Percentiles rank a stretch among this genome's conserved stretches.
These are phyloP conservation scores for Aptenodytes forsteri DNA, from an alignment of 2,113 vertebrate genomes.

Conservation along the genomic window DNA sequence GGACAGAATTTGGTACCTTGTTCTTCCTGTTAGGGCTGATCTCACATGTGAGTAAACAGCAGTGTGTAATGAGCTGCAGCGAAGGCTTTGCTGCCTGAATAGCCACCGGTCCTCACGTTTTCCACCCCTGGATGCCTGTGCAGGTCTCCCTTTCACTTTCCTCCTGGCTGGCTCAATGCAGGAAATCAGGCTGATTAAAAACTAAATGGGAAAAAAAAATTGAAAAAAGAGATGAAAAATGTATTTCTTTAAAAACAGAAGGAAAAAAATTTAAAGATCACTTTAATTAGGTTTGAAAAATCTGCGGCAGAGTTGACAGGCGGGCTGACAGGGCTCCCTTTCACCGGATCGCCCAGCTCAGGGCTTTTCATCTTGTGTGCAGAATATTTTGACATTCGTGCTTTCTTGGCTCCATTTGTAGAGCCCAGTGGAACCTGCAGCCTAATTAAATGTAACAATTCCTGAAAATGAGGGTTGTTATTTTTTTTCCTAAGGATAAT, in stretches of 20 bases:
- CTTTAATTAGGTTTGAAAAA: slow-evolving; percentile 71
- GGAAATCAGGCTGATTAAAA: slow-evolving; percentile 42
- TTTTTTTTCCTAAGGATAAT: slow-evolving; percentile 63
- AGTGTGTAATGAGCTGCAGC: not conserved
- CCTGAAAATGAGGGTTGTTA: slow-evolving; percentile 66
- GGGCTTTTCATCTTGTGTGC: slow-evolving; percentile 30
- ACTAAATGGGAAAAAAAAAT: not conserved
- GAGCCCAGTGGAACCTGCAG: slow-evolving; percentile 65
- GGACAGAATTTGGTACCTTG: slow-evolving; percentile 33
- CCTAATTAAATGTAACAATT: slow-evolving; percentile 72
- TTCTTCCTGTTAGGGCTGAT: slow-evolving; percentile 35
- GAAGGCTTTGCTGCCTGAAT: not conserved
- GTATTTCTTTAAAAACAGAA: slow-evolving; percentile 26
- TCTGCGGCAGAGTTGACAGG: slow-evolving; percentile 3
- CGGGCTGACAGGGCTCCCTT: slow-evolving; percentile 60
- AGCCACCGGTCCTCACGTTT: not conserved
- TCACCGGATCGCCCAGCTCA: not conserved
- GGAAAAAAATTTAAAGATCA: slow-evolving; percentile 35
- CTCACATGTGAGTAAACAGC: not conserved
- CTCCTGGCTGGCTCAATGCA: not conserved
- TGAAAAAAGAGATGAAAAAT: not conserved
- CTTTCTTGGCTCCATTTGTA: slow-evolving; percentile 51
- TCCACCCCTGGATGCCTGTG: not conserved
- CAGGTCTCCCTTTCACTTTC: not conserved
- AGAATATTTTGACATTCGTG: slow-evolving; percentile 68